Base-by-base conservation (phyloP, 35 echinoderm and acorn worm genomes). In the Heliocidaris tuberculata region DNA sequence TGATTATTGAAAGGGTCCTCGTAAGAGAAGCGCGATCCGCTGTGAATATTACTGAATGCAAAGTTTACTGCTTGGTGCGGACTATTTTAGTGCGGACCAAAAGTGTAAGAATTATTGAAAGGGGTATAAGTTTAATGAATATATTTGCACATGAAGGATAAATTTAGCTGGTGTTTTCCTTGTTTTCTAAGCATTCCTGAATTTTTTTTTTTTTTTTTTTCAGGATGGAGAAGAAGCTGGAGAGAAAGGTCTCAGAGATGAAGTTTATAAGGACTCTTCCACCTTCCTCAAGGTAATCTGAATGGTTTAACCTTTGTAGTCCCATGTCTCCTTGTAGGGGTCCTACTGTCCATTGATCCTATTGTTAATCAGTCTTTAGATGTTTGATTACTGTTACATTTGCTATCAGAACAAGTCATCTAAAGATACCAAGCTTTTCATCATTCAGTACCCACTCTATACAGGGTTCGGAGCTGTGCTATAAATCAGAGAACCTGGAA, bases 201-300 rank as follows among this genome's bases (percentile, higher is more conserved):
- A 50, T 30, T 15, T 16, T 13, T n/a, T 17, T 54, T 42, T 17
- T 54, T 42, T 92, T 15, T 89, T 94, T 31, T 61, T 31, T 31
- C 59, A 95, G 59, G 71, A 61, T 42, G 71, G 50, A 35, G 94
- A 97, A 24, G 85, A 97, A 27, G 91, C 88, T 59, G 93, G 93
- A 60, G 97, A 97, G 49, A 95, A 95, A 91, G 94, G 86, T 31
- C 30, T 96, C 0, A 30, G 90, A 65, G 97, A 95, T 47, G 96
- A 97, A 52, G 92, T 98, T 27, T 98, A 98, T 65, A 96, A 98
- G 71, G 97, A 97, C 87, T 98, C 97, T 31, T 94, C 94, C 42
- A 98, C 97, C 52, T 98, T 98, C 85, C 88, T 98, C 2, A 98
- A 98, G 96, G 97, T 98, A 93, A 86, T 59, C 35, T 42, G 35